These are phyloP conservation scores for Lordiphosa stackelbergi DNA, from an alignment of 1,140 invertebrate genomes.

Conservation along the genomic window DNA sequence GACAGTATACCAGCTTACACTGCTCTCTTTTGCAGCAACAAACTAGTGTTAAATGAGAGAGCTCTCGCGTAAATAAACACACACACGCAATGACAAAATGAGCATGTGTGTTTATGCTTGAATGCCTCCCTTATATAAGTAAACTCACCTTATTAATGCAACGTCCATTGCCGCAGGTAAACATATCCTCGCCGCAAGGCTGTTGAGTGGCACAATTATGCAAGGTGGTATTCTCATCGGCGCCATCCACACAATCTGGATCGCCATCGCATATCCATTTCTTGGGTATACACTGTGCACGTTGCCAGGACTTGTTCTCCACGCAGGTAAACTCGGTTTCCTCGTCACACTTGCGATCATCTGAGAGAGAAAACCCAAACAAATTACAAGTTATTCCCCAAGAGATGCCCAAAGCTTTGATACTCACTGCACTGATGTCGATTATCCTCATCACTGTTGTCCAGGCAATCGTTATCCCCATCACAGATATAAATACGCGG, in stretches of 20 bases:
- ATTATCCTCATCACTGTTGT: constrained; percentile 93
- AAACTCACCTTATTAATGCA: constrained; percentile 84
- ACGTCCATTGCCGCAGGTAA: constrained; percentile 92
- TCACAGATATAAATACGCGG: constrained; percentile 98
- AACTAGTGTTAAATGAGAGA: too few species aligned
- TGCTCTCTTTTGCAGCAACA: too few species aligned
- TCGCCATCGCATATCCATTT: constrained; percentile 98
- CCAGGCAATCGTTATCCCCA: constrained; percentile 91
- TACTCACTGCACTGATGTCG: constrained; percentile 92
- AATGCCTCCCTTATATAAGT: too few species aligned
- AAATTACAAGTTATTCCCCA: neutral
- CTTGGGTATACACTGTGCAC: constrained; percentile 94
- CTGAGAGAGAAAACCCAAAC: constrained; percentile 65
- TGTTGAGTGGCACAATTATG: constrained; percentile 89
- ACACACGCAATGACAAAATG: too few species aligned
- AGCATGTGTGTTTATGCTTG: too few species aligned
- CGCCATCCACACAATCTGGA: constrained; percentile 96
- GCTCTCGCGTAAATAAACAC: too few species aligned
- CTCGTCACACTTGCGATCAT: constrained; percentile 93
- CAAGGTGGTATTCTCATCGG: constrained; percentile 93
- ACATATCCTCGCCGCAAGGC: constrained; percentile 91
- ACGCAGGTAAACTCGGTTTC: constrained; percentile 94
- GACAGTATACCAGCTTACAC: too few species aligned
- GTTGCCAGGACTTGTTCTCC: constrained; percentile 92
- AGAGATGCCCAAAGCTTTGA: neutral